Conservation (phyloP, 2,113 vertebrate species). For the Antechinus flavipes region DNA sequence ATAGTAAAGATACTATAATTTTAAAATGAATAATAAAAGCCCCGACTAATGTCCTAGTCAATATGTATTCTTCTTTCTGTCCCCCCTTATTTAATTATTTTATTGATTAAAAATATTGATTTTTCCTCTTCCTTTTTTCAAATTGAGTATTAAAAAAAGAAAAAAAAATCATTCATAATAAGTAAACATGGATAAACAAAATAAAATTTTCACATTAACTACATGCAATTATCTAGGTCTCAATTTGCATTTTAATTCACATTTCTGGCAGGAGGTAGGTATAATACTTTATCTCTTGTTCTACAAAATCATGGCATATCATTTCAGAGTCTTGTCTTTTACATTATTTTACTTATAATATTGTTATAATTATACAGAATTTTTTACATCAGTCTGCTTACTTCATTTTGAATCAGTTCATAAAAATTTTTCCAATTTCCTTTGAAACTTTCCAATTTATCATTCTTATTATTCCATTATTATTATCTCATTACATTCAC, state of each 20-base stretch:
- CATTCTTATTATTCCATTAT: background rate
- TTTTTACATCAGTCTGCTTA: background rate
- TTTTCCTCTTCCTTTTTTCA: background rate
- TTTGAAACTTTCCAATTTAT: background rate
- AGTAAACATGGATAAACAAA: background rate
- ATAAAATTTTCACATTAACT: background rate
- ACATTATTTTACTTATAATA: background rate
- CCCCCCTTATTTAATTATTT: background rate
- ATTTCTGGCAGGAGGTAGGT: background rate
- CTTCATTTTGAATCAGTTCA: background rate
- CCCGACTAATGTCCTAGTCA: constrained; percentile 21
- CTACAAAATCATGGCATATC: background rate
- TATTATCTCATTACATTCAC: background rate
- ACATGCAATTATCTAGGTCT: background rate
- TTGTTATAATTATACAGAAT: background rate
- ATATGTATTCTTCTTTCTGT: background rate
- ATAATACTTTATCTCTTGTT: background rate
- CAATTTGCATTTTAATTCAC: background rate
- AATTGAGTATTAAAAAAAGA: background rate
- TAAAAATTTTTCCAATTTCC: background rate
- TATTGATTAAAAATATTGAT: background rate
- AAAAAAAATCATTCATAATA: background rate
- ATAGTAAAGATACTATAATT: constrained; percentile 56
- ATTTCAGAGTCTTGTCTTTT: background rate
- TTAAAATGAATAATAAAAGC: constrained; percentile 43